Evolutionary conservation across 2,797 vertebrate species (phyloP).

Genomic region (Rhinella marina): DNA sequence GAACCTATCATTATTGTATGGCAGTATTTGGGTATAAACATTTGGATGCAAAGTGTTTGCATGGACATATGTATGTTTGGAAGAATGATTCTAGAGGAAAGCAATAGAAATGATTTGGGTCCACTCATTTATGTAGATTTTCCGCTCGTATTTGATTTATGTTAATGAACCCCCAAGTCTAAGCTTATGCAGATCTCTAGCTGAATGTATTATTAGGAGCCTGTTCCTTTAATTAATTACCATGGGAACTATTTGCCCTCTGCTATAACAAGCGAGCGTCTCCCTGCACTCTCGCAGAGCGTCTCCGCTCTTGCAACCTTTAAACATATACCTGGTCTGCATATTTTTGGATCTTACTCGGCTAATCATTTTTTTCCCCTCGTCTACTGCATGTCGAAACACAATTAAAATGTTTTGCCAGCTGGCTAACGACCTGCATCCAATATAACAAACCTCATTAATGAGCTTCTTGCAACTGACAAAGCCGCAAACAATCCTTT

Average conservation of each 20-base stretch:
- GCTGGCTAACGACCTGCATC: constrained; percentile 60
- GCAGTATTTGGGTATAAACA: not conserved
- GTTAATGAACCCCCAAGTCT: not conserved
- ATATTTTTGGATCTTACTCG: constrained; percentile 16
- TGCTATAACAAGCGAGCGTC: not conserved
- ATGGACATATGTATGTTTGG: not conserved
- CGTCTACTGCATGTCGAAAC: constrained; percentile 25
- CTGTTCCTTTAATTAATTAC: constrained; percentile 16
- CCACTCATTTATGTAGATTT: not conserved
- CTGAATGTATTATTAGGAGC: not conserved
- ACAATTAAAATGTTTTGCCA: constrained; percentile 59
- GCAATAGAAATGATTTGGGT: not conserved
- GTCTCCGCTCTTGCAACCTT: constrained; percentile 20
- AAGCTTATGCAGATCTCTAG: not conserved
- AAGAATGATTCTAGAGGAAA: not conserved
- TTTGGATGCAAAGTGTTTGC: not conserved
- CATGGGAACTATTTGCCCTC: not conserved
- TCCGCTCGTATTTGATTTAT: not conserved
- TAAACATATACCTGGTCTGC: constrained; percentile 35
- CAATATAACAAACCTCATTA: constrained; percentile 59
- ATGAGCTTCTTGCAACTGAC: constrained; percentile 41
- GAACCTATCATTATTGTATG: not conserved
- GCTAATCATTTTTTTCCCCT: constrained; percentile 30
- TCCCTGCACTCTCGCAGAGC: not conserved
- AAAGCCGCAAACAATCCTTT: constrained; percentile 43